These are phyloP conservation scores for Ptychobarbus kaznakovi DNA, from an alignment of 2,797 vertebrate genomes.

Conservation along the genomic window DNA sequence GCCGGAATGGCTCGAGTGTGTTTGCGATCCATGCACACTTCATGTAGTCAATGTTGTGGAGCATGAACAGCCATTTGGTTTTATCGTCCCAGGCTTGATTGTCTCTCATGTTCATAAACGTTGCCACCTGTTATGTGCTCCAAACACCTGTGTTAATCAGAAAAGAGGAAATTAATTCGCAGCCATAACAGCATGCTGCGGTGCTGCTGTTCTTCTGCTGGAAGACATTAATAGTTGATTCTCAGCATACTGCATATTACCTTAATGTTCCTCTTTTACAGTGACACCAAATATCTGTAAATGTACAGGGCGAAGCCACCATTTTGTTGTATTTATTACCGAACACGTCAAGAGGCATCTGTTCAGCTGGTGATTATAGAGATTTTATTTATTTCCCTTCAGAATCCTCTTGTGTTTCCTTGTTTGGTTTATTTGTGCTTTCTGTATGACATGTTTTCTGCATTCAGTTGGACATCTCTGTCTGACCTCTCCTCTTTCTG, in stretches of 20 bases:
- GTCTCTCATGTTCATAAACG: slow-evolving; percentile 72
- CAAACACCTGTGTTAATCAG: slow-evolving; percentile 72
- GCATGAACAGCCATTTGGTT: slow-evolving; percentile 69
- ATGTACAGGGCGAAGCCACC: background rate
- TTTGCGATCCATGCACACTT: slow-evolving; percentile 58
- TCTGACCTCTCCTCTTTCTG: slow-evolving; percentile 32
- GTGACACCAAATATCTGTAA: slow-evolving; percentile 44
- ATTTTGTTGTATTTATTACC: slow-evolving; percentile 9
- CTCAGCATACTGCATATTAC: slow-evolving; percentile 41
- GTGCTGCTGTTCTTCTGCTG: slow-evolving; percentile 44
- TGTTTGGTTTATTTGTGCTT: slow-evolving; percentile 1
- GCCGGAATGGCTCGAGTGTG: slow-evolving; percentile 1
- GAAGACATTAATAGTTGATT: slow-evolving; percentile 41
- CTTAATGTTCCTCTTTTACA: slow-evolving; percentile 42
- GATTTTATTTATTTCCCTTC: slow-evolving; percentile 7
- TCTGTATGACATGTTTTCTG: background rate
- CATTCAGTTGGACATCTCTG: slow-evolving; percentile 33
- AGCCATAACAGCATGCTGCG: slow-evolving; percentile 61
- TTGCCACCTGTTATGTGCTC: slow-evolving; percentile 67
- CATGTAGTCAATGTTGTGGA: slow-evolving; percentile 69
- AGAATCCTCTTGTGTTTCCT: background rate
- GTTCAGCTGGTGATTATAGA: slow-evolving; percentile 17
- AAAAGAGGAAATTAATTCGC: slow-evolving; percentile 66
- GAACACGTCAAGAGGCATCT: slow-evolving; percentile 12
- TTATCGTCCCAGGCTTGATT: slow-evolving; percentile 75